Evolutionary conservation across 2,888 invertebrate genomes (phyloP).

Genomic region (Gari tellinella): DNA sequence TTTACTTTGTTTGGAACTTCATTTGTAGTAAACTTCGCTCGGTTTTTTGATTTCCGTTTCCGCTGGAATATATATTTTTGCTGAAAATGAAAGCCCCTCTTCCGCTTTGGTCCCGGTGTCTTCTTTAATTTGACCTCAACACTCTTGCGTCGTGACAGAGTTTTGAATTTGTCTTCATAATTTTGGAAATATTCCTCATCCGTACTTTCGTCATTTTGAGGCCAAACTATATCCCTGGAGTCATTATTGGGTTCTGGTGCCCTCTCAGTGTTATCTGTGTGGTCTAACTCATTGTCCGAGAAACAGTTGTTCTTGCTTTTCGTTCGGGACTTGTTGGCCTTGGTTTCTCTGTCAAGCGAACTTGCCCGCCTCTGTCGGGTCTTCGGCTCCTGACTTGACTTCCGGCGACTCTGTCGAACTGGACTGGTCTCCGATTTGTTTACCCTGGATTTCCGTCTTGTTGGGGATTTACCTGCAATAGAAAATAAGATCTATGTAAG

Average conservation of each 20-base stretch:
- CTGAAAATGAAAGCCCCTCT: slow-evolving; percentile 55
- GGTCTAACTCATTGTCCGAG: slow-evolving; percentile 46
- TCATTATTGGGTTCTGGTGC: background rate
- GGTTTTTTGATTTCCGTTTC: slow-evolving; percentile 43
- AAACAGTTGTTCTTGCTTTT: slow-evolving; percentile 34
- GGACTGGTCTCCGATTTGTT: slow-evolving; percentile 6
- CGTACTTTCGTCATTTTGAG: slow-evolving; percentile 49
- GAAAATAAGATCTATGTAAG: too few relatives aligned
- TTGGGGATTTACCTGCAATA: slow-evolving; percentile 27
- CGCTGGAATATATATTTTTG: slow-evolving; percentile 58
- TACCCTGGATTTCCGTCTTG: slow-evolving; percentile 10
- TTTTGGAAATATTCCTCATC: slow-evolving; percentile 60
- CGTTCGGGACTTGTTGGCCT: slow-evolving; percentile 14
- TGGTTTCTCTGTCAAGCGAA: slow-evolving; percentile 42
- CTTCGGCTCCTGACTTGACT: slow-evolving; percentile 21
- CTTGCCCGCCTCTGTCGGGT: slow-evolving; percentile 35
- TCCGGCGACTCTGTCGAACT: background rate
- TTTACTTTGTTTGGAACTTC: background rate
- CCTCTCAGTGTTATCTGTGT: slow-evolving; percentile 9
- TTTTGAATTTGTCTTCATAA: slow-evolving; percentile 48
- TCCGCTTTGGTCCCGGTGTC: slow-evolving; percentile 26
- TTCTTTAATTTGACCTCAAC: slow-evolving; percentile 40
- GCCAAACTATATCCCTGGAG: slow-evolving; percentile 14
- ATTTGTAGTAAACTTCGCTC: background rate
- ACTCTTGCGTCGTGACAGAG: slow-evolving; percentile 5